Evolutionary conservation across 2,113 vertebrate genomes (phyloP), one percentile per base, ranked within the genome.

Genomic region (Chloropsis hardwickii): DNA sequence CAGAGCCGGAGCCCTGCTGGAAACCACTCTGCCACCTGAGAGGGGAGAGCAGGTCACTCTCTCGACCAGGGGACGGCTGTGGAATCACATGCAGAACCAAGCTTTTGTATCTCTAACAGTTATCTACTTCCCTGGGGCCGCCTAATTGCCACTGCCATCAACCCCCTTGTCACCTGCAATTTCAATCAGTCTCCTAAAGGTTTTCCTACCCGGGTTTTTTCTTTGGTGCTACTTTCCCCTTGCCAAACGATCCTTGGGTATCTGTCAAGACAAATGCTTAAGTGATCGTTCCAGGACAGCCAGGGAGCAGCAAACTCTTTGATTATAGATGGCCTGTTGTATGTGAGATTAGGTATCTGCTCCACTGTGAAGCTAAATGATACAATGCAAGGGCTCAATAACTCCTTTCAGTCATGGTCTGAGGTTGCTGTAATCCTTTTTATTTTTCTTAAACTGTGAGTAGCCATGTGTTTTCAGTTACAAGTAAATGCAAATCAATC

Each of bases 91-190:
- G 2, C 72, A 82, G 86, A 87, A 86, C 77, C 64, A 58, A 81
- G 95, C 92, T 95, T 98, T 97, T 96, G 86, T 96, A 81, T 94
- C 73, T 92, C 86, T 94, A 98, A 96, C 97, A 96, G 94, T 97
- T 98, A 97, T 95, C 95, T 97, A 86, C 95, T 98, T 98, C 91
- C 97, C 95, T 96, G 85, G 85, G 97, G 71, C 97, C 18, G 7
- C 93, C 95, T 98, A 98, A 98, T 98, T 98, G 98, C 94, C 7
- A 1, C 71, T 76, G 67, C 92, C 81, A 92, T 95, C 96, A 96
- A 96, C 94, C 78, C 89, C 82, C 91, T 92, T 90, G 94, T 95
- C 92, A 88, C 84, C 87, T 92, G 77, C 87, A 90, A 94, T 97
- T 96, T 95, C 94, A 83, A 86, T 97, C 95, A 91, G 86, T 67